Percentiles rank a stretch among this genome's conserved stretches.
Conservation (phyloP, 2,113 vertebrate species). For the Pseudolaguvia tuberculata region DNA sequence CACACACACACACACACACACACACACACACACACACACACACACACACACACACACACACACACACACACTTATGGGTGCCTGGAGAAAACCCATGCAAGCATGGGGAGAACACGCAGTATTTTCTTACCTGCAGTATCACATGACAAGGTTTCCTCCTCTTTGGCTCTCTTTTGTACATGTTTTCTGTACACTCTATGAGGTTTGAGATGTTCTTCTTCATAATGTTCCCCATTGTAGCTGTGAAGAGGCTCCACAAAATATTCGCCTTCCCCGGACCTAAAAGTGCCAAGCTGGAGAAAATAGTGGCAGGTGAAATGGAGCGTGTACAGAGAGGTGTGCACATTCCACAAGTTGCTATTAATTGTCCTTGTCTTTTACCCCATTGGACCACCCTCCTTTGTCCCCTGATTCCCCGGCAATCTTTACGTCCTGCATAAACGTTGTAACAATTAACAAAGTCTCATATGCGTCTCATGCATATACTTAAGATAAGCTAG, state of each 20-base stretch:
- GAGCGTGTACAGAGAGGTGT: conserved; percentile 32
- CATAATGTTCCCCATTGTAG: conserved; percentile 76
- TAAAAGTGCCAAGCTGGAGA: conserved; percentile 90
- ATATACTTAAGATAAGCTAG: conserved; percentile 32
- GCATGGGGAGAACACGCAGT: no score
- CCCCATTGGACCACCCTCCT: not conserved
- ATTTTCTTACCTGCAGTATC: conserved; percentile 81
- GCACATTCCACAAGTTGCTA: conserved; percentile 29
- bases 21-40: no score
- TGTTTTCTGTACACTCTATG: conserved; percentile 87
- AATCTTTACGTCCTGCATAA: conserved; percentile 12
- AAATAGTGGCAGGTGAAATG: conserved; percentile 29
- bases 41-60: no score
- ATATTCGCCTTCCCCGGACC: conserved; percentile 91
- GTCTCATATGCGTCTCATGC: conserved; percentile 50
- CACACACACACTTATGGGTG: no score
- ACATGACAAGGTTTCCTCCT: conserved; percentile 65
- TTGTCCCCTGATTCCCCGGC: not conserved
- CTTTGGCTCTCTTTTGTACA: conserved; percentile 58
- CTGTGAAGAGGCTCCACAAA: conserved; percentile 92
- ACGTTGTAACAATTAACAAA: conserved; percentile 27
- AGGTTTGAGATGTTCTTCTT: conserved; percentile 93
- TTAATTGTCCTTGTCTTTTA: conserved; percentile 37
- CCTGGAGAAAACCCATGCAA: no score
- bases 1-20: no score